Base-by-base conservation (phyloP, 1,140 invertebrate genomes). In the Anthonomus grandis region DNA sequence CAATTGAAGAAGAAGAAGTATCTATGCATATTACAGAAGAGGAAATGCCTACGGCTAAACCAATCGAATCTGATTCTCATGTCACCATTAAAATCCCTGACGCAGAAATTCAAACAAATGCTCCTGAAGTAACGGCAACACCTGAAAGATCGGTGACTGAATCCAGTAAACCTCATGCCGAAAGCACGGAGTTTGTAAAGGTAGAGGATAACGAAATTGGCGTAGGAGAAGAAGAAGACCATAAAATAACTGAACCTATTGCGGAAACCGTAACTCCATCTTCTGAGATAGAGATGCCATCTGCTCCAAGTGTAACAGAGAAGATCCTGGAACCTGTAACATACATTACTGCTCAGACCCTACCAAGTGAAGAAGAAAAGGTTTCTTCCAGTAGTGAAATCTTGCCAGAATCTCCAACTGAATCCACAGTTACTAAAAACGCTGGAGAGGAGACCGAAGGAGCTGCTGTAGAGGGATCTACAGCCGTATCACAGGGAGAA, bases 1-100 rank as follows among this genome's bases (percentile, higher is more conserved):
- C n/a, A n/a, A n/a, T n/a, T n/a, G 55, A 54, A 42, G 48, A 46
- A 18, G 56, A 66, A 27, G 23, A 59, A 34, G 56, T 54, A 24
- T 56, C 60, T 39, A n/a, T n/a, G n/a, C n/a, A n/a, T n/a, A n/a
- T n/a, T n/a, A n/a, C n/a, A n/a, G n/a, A n/a, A n/a, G 57, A 57
- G 39, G 23, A 27, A 42, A 24, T 23, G 3, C 22, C 15, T 21
- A 57, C 53, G n/a, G 50, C 39, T 18, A 57, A 57, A 50, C 51
- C 55, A 15, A 53, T 41, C n/a, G 50, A 63, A 59, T 44, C 49
- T 22, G 48, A 49, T 5, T n/a, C n/a, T n/a, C 46, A 53, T 42
- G 37, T 57, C n/a, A 53, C 56, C 31, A 42, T 17, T 19, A 36
- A 56, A 47, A 36, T 12, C 42, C 47, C 56, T 37, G 44, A 62